phyloP scores from a whole-genome alignment of 2,113 vertebrate genomes.

The Thryonomys swinderianus region DNA sequence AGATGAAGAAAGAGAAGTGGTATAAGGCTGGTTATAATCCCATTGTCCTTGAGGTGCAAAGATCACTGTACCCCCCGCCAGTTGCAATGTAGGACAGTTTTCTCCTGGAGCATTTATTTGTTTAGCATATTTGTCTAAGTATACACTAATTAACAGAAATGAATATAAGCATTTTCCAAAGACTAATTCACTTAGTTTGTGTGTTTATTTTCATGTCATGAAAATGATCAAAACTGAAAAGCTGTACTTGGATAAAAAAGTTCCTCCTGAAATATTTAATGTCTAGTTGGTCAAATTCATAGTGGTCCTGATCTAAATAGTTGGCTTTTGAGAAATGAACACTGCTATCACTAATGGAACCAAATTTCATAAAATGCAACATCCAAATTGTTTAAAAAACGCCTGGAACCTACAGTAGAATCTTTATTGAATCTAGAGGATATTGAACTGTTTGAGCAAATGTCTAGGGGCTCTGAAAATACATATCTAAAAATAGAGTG shows the following conservation, averaged over 20 bases:
- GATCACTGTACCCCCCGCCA: neutral
- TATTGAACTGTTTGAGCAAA: slow-evolving; percentile 56
- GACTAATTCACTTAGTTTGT: neutral
- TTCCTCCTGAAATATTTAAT: neutral
- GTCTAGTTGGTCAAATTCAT: neutral
- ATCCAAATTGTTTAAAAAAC: slow-evolving; percentile 9
- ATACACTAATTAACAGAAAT: neutral
- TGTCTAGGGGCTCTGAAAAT: slow-evolving; percentile 32
- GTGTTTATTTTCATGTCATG: neutral
- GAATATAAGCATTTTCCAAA: neutral
- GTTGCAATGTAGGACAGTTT: neutral
- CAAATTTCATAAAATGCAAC: neutral
- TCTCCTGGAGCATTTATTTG: neutral
- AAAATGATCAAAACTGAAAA: neutral
- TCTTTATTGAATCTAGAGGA: slow-evolving; percentile 39
- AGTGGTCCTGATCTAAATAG: neutral
- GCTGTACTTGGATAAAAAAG: neutral
- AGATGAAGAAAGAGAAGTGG: neutral
- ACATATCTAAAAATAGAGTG: slow-evolving; percentile 20
- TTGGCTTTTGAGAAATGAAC: neutral
- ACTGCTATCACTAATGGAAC: neutral
- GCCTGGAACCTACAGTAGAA: neutral
- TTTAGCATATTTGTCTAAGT: neutral
- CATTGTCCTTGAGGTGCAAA: neutral
- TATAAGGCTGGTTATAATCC: neutral